Evolutionary conservation across 1,140 invertebrate genomes (phyloP).

Genomic region (Euwallacea fornicatus): DNA sequence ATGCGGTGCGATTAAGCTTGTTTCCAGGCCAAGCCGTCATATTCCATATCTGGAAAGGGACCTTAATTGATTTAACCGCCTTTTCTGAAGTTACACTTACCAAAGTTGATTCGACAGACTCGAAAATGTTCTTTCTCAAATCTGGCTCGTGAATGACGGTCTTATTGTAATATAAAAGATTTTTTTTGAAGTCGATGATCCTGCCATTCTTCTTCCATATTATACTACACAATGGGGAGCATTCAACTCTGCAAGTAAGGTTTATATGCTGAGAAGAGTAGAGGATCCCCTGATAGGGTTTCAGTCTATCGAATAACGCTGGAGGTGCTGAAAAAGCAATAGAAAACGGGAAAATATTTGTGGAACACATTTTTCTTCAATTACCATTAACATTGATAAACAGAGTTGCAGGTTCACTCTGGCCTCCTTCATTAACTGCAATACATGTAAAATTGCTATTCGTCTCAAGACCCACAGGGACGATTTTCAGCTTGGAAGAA

Average conservation of each 20-base stretch:
- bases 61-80: background rate
- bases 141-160: conserved; percentile 68
- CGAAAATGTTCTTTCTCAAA: conserved; percentile 77
- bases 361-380: too few species aligned
- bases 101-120: conserved; percentile 81
- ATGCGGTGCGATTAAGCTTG: conserved; percentile 71
- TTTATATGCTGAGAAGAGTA: conserved; percentile 71
- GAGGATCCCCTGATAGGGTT: conserved; percentile 78
- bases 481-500: conserved; percentile 73
- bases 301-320: conserved; percentile 79
- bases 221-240: conserved; percentile 80
- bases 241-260: conserved; percentile 85
- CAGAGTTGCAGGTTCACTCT: conserved; percentile 70
- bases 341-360: too few species aligned
- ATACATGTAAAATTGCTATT: conserved; percentile 85
- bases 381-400: conserved; percentile 78
- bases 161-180: conserved; percentile 68
- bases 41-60: conserved; percentile 64
- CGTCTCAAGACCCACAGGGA: conserved; percentile 77
- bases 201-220: conserved; percentile 78
- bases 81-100: conserved; percentile 54
- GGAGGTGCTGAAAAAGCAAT: conserved; percentile 68
- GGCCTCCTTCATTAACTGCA: conserved; percentile 79
- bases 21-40: conserved; percentile 78
- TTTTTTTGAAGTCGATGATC: conserved; percentile 62